phyloP scores from a whole-genome alignment of 2,888 invertebrate species.

The Sthenelais limicola region DNA sequence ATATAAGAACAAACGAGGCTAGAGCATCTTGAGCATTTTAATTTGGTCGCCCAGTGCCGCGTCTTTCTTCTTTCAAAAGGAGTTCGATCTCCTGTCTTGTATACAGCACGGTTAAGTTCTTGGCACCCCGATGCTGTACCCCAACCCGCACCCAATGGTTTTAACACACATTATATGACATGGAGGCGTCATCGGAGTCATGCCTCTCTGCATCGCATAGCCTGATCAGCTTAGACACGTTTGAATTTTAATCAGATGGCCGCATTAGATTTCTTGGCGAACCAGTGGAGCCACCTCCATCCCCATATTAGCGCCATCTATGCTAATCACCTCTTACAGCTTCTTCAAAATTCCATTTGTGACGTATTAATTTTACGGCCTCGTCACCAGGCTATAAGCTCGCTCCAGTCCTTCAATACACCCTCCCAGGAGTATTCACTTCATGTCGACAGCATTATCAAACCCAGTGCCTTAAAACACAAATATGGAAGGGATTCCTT shows the following conservation, averaged over 20 bases:
- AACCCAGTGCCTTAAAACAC: conserved; percentile 38
- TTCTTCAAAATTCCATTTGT: conserved; percentile 40
- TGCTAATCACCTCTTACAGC: conserved; percentile 39
- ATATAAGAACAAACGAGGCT: too few relatives aligned
- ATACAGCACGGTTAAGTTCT: too few relatives aligned
- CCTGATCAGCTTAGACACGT: conserved; percentile 32
- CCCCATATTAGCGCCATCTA: conserved; percentile 36
- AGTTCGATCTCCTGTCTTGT: too few relatives aligned
- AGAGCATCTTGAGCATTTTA: too few relatives aligned
- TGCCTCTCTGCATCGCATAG: too few relatives aligned
- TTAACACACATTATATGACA: too few relatives aligned
- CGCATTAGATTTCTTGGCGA: conserved; percentile 35
- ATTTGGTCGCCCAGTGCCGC: too few relatives aligned
- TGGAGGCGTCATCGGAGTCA: too few relatives aligned
- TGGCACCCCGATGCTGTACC: too few relatives aligned
- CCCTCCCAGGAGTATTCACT: conserved; percentile 27
- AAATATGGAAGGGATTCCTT: conserved; percentile 39
- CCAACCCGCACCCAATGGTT: too few relatives aligned
- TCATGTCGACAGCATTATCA: conserved; percentile 36
- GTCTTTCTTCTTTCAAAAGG: too few relatives aligned
- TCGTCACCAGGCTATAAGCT: conserved; percentile 32
- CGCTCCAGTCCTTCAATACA: conserved; percentile 16
- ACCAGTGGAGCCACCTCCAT: conserved; percentile 26
- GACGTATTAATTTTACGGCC: conserved; percentile 39
- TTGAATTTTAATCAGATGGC: conserved; percentile 40